phyloP scores from a whole-genome alignment of 2,888 invertebrate species.

The Hypercompe scribonia region DNA sequence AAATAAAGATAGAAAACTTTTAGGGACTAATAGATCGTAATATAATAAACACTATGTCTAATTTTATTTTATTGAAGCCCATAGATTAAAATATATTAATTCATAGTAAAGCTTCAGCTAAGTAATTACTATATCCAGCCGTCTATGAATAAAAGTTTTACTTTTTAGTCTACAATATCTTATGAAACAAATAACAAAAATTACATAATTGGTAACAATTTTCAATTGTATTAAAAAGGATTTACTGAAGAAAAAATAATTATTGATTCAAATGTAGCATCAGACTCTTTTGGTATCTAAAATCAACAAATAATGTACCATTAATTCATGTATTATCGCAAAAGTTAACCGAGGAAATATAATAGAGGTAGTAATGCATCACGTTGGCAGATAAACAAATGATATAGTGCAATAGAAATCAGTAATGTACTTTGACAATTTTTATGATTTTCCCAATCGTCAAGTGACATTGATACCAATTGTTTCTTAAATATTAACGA shows the following conservation, averaged over 20 bases:
- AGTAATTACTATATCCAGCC: not conserved
- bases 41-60: not conserved
- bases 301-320: constrained; percentile 10
- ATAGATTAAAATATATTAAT: not conserved
- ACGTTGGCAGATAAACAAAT: constrained; percentile 16
- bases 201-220: not conserved
- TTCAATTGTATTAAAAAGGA: not conserved
- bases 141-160: no score
- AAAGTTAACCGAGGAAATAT: constrained; percentile 18
- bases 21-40: not conserved
- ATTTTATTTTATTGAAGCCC: not conserved
- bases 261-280: not conserved
- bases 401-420: not conserved
- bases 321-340: constrained; percentile 18
- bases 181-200: not conserved
- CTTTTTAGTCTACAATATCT: not conserved
- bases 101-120: not conserved
- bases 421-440: not conserved
- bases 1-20: not conserved
- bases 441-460: not conserved
- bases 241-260: not conserved
- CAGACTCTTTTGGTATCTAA: not conserved
- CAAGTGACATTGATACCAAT: not conserved
- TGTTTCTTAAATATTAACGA: not conserved
- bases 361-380: constrained; percentile 17